These are phyloP conservation scores for Nibea albiflora DNA, from an alignment of 2,113 vertebrate species.

Conservation along the genomic window DNA sequence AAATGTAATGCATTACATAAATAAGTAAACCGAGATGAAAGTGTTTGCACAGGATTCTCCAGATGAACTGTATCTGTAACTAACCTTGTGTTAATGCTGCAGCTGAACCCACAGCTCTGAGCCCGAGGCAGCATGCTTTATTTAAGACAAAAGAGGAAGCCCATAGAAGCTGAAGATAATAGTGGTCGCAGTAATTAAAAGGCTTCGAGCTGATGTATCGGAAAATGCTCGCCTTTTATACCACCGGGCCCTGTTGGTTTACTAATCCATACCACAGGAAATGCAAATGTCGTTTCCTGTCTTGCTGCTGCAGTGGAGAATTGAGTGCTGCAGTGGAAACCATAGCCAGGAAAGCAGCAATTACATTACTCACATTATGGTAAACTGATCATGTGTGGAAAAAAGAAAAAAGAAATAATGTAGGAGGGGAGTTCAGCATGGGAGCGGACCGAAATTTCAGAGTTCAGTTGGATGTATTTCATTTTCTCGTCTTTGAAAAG, in stretches of 20 bases:
- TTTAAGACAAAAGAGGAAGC: conserved; percentile 50
- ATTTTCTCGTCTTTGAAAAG: conserved; percentile 40
- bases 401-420: neutral
- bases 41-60: conserved; percentile 8
- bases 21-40: neutral
- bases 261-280: conserved; percentile 62
- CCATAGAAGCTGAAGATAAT: conserved; percentile 40
- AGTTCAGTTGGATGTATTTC: conserved; percentile 38
- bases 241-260: conserved; percentile 1
- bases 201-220: conserved; percentile 43
- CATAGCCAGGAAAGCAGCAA: conserved; percentile 33
- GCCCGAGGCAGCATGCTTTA: conserved; percentile 5
- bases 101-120: neutral
- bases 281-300: conserved; percentile 46
- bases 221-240: conserved; percentile 41
- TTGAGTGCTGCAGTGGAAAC: conserved; percentile 38
- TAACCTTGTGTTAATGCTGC: conserved; percentile 24
- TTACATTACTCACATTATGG: conserved; percentile 58
- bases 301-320: conserved; percentile 27
- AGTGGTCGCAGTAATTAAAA: conserved; percentile 61
- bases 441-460: neutral
- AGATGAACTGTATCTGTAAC: conserved; percentile 14
- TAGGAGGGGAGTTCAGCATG: conserved; percentile 27
- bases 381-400: conserved; percentile 55
- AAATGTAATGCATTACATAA: neutral